These are phyloP conservation scores for Anser cygnoides DNA, from an alignment of 2,113 vertebrate species.

Conservation along the genomic window DNA sequence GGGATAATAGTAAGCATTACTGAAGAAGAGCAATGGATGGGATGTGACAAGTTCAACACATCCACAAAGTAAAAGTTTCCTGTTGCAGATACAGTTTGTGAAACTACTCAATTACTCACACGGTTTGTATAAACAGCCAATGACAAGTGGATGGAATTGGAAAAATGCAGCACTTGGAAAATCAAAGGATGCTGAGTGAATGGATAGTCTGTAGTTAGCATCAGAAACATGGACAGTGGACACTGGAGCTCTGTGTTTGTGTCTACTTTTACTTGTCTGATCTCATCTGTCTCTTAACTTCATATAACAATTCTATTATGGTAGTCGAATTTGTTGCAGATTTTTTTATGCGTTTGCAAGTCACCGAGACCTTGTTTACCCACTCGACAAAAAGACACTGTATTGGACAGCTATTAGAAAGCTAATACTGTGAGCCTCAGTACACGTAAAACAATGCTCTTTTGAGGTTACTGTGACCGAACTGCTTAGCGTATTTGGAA, in stretches of 20 bases:
- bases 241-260: slow-evolving; percentile 22
- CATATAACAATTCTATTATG: slow-evolving; percentile 48
- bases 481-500: not conserved
- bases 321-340: not conserved
- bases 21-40: not conserved
- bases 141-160: slow-evolving; percentile 29
- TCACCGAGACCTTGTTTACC: slow-evolving; percentile 16
- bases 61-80: not conserved
- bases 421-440: slow-evolving; percentile 23
- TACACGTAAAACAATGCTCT: slow-evolving; percentile 50
- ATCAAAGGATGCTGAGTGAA: slow-evolving; percentile 38
- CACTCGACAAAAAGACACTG: slow-evolving; percentile 40
- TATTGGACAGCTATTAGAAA: slow-evolving; percentile 39
- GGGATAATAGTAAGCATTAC: not conserved
- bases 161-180: slow-evolving; percentile 21
- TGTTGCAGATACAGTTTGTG: not conserved
- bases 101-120: not conserved
- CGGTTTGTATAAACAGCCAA: not conserved
- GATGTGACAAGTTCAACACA: not conserved
- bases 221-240: fast-evolving
- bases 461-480: slow-evolving; percentile 60
- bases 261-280: slow-evolving; percentile 39
- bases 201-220: slow-evolving; percentile 3
- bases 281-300: slow-evolving; percentile 58
- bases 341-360: slow-evolving; percentile 29